Percentiles rank a stretch among this genome's conserved stretches.
Conservation (phyloP, 2,797 vertebrate species). For the Leuciscus waleckii region DNA sequence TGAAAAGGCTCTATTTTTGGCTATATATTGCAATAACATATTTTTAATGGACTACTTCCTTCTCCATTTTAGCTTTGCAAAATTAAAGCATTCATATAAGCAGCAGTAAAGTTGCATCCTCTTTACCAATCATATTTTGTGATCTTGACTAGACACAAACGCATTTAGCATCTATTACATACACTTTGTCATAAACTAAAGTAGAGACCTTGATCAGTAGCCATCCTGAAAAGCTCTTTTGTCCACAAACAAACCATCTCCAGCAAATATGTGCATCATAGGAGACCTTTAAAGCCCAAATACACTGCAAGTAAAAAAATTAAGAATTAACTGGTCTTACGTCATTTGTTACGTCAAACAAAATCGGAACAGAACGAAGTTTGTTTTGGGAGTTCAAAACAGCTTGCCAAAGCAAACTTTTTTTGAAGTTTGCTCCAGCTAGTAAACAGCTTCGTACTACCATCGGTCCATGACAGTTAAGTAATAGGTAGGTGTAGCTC, state of each 20-base stretch:
- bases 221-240: conserved; percentile 2
- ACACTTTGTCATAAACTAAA: conserved; percentile 22
- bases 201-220: conserved; percentile 16
- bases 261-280: neutral
- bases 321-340: no score
- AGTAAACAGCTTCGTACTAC: neutral
- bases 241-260: conserved; percentile 11
- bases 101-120: neutral
- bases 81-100: neutral
- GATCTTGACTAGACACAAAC: neutral
- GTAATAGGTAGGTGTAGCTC: neutral
- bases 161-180: neutral
- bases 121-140: neutral
- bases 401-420: neutral
- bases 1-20: neutral
- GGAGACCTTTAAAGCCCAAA: neutral
- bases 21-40: neutral
- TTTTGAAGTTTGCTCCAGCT: neutral
- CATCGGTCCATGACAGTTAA: neutral
- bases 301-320: neutral
- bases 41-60: neutral
- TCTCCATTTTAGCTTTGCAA: neutral
- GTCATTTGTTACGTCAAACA: no score
- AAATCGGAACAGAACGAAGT: no score
- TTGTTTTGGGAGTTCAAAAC: no score